Percentiles rank a stretch among this genome's conserved stretches.
Conservation (phyloP, 2,888 invertebrate genomes). For the Cataglyphis rosenhaueri region DNA sequence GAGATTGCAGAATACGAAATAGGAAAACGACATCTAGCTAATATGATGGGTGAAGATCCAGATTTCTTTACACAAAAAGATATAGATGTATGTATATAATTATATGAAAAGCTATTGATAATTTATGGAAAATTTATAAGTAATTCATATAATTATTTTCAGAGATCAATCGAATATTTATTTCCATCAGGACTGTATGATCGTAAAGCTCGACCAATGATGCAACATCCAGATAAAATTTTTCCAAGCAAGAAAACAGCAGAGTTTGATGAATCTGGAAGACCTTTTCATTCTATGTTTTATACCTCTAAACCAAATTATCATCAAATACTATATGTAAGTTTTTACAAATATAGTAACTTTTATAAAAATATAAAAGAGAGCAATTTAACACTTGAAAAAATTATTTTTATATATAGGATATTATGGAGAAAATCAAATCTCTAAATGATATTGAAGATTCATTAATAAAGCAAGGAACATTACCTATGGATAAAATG, state of each 20-base stretch:
- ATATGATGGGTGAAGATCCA: slow-evolving; percentile 99
- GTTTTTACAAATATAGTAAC: slow-evolving; percentile 71
- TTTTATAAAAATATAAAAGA: background rate
- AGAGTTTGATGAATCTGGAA: slow-evolving; percentile 95
- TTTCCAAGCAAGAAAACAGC: slow-evolving; percentile 94
- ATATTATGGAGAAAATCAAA: slow-evolving; percentile 90
- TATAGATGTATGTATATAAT: slow-evolving; percentile 93
- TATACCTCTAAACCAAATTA: slow-evolving; percentile 96
- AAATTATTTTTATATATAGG: slow-evolving; percentile 85
- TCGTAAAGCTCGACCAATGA: slow-evolving; percentile 93
- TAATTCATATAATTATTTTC: slow-evolving; percentile 75
- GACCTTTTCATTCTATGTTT: slow-evolving; percentile 96
- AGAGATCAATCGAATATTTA: slow-evolving; percentile 96
- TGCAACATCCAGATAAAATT: slow-evolving; percentile 96
- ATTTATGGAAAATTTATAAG: background rate
- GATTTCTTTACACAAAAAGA: slow-evolving; percentile 95
- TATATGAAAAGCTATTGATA: slow-evolving; percentile 61
- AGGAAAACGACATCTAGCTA: slow-evolving; percentile 98
- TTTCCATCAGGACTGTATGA: slow-evolving; percentile 97
- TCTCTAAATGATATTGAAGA: slow-evolving; percentile 91
- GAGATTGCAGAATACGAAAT: slow-evolving; percentile 94
- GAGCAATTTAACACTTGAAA: background rate
- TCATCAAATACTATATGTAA: slow-evolving; percentile 93
- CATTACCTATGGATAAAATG: slow-evolving; percentile 88
- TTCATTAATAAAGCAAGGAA: slow-evolving; percentile 88